phyloP scores from a whole-genome alignment of 2,888 invertebrate species.

The Elmis aenea region DNA sequence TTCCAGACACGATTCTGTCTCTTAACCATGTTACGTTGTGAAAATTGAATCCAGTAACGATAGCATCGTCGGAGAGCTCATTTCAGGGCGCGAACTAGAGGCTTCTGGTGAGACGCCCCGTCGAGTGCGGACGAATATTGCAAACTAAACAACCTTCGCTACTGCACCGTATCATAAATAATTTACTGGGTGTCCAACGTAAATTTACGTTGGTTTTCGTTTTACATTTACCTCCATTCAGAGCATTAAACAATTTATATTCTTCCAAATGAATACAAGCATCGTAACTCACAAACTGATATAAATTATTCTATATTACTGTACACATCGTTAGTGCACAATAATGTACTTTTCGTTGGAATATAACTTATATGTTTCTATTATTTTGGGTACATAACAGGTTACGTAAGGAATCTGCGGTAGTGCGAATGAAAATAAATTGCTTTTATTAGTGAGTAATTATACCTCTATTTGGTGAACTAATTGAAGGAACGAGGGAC shows the following conservation, averaged over 20 bases:
- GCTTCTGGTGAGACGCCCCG: slow-evolving; percentile 18
- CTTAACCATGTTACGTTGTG: slow-evolving; percentile 45
- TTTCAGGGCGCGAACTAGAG: slow-evolving; percentile 27
- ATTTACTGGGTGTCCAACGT: slow-evolving; percentile 24
- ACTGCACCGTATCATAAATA: slow-evolving; percentile 27
- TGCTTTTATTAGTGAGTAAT: no score
- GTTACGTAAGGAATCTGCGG: no score
- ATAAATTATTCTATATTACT: no score
- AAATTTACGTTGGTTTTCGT: slow-evolving; percentile 13
- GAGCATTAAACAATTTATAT: slow-evolving; percentile 11
- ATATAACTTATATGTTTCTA: no score
- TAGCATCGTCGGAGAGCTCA: slow-evolving; percentile 37
- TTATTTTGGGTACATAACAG: no score
- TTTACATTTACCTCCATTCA: slow-evolving; percentile 8
- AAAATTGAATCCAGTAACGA: slow-evolving; percentile 45
- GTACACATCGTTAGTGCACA: no score
- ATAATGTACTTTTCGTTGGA: no score
- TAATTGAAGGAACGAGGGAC: no score
- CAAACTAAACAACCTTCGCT: slow-evolving; percentile 30
- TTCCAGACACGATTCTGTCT: slow-evolving; percentile 44
- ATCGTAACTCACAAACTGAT: no score
- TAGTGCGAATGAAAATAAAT: no score
- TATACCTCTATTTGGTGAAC: no score
- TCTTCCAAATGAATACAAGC: no score
- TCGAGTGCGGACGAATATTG: slow-evolving; percentile 29